Conservation (phyloP, 2,888 invertebrate genomes). For the Apamea epomidion region DNA sequence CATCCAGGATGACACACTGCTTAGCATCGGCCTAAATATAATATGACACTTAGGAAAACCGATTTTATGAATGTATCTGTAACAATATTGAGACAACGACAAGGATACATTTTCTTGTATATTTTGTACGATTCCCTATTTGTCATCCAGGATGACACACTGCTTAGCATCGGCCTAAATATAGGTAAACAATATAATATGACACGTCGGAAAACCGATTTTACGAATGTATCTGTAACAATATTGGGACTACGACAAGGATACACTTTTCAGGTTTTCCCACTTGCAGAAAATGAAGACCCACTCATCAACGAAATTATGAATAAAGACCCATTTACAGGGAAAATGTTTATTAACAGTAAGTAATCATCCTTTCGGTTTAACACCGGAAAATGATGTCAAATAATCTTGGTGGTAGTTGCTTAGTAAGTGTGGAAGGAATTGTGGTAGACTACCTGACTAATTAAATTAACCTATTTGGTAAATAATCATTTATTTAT, state of each 20-base stretch:
- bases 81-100: constrained; percentile 10
- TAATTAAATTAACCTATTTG: neutral
- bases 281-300: neutral
- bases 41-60: constrained; percentile 8
- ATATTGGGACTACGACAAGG: constrained; percentile 15
- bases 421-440: neutral
- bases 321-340: neutral
- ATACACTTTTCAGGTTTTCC: constrained; percentile 27
- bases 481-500: too few relatives aligned
- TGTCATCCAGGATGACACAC: neutral
- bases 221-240: constrained; percentile 15
- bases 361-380: neutral
- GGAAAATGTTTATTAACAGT: constrained; percentile 4
- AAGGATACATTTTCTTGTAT: neutral
- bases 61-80: constrained; percentile 13
- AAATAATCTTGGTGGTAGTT: neutral
- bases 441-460: neutral
- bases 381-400: neutral
- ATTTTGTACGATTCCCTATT: neutral
- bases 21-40: neutral
- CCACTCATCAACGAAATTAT: constrained; percentile 15
- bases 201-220: constrained; percentile 1
- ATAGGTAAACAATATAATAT: constrained; percentile 5
- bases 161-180: neutral
- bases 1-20: neutral